Conservation (phyloP, 2,888 invertebrate genomes). For the Temnothorax ravouxi region DNA sequence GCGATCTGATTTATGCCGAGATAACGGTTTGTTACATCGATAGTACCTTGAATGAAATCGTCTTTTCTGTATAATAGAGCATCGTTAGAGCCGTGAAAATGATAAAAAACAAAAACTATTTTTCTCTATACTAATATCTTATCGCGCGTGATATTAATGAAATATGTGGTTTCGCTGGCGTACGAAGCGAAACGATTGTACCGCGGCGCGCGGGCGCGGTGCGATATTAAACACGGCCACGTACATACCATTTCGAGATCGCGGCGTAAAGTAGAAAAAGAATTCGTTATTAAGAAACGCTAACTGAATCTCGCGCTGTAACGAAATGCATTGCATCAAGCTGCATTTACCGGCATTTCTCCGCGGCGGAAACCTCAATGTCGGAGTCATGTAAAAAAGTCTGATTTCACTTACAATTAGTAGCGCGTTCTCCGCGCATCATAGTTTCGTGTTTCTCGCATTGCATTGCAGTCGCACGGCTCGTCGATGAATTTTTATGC, state of each 20-base stretch:
- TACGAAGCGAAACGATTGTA: neutral
- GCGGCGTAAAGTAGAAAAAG: neutral
- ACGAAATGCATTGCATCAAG: slow-evolving; percentile 14
- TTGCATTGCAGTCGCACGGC: neutral
- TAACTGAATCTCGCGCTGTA: slow-evolving; percentile 6
- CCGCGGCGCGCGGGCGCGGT: no score
- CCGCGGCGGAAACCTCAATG: neutral
- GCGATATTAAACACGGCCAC: slow-evolving; percentile 19
- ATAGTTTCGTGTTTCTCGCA: slow-evolving; percentile 12
- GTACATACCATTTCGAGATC: neutral
- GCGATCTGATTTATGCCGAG: slow-evolving; percentile 45
- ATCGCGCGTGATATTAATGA: neutral
- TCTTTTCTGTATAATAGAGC: neutral
- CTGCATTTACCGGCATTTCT: neutral
- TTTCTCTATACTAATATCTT: slow-evolving; percentile 1
- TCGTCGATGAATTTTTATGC: slow-evolving; percentile 31
- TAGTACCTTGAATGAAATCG: neutral
- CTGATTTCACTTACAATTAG: neutral
- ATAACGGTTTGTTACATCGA: slow-evolving; percentile 26
- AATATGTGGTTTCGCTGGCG: neutral
- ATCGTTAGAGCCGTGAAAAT: neutral
- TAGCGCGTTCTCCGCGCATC: neutral
- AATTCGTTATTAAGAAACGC: neutral
- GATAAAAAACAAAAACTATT: slow-evolving; percentile 28
- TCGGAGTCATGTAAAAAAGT: neutral